phyloP scores from a whole-genome alignment of 1,140 invertebrate genomes.

The Apis florea region DNA sequence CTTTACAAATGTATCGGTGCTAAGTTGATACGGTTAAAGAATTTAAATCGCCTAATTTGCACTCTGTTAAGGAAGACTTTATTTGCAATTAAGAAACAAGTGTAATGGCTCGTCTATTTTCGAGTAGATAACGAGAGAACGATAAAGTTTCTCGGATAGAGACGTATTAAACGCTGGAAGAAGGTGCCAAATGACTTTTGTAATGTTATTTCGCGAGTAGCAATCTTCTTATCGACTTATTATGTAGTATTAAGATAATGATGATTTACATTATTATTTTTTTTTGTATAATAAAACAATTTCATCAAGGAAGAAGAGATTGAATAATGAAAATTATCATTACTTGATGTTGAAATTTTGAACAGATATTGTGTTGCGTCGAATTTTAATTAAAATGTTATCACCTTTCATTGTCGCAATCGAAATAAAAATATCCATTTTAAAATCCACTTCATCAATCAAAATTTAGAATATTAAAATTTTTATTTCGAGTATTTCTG shows the following conservation, averaged over 20 bases:
- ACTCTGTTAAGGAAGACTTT: background rate
- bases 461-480: too few species aligned
- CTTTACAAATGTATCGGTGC: background rate
- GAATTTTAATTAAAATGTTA: too few species aligned
- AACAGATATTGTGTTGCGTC: too few species aligned
- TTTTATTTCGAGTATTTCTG: too few species aligned
- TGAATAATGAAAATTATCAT: too few species aligned
- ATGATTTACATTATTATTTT: background rate
- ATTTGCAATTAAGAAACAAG: background rate
- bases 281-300: background rate
- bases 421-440: too few species aligned
- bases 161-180: background rate
- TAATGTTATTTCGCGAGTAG: background rate
- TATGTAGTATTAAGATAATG: background rate
- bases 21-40: background rate
- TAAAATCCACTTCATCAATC: too few species aligned
- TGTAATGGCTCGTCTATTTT: too few species aligned
- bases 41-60: constrained; percentile 14
- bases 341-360: too few species aligned
- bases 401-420: too few species aligned
- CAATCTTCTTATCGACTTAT: background rate
- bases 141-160: background rate
- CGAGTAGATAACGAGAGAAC: too few species aligned
- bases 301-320: too few species aligned
- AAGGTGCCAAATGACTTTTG: background rate